Evolutionary conservation across 2,113 vertebrate genomes (phyloP), one percentile per base, ranked within the genome.

Genomic region (Clarias magur): DNA sequence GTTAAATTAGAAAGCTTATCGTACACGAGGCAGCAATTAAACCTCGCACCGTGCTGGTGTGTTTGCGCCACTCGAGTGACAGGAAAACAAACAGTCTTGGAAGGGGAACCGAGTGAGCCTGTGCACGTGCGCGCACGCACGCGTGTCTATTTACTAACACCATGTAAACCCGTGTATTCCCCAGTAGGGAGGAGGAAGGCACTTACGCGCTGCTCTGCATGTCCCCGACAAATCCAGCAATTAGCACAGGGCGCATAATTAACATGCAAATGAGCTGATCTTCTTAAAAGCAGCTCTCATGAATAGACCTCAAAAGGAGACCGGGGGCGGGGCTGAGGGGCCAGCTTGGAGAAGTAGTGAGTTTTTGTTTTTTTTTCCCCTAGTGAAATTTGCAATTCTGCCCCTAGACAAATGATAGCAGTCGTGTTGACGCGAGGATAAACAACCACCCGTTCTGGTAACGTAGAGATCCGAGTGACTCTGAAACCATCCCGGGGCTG

Each of bases 201-300:
- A 89, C 89, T 92, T 93, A 91, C 85, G 87, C 85, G 57, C 88
- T 11, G 84, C 92, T 89, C 90, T 85, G 89, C 78, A 85, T 82
- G 91, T 91, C 88, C 92, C 91, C 86, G 91, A 89, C 91, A 93
- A 95, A 95, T 95, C 94, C 92, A 93, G 94, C 93, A 96, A 95
- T 96, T 95, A 95, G 93, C 89, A 92, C 89, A 92, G 92, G 91
- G 94, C 90, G 90, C 93, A 94, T 95, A 95, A 96, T 96, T 95
- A 95, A 95, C 94, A 95, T 96, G 94, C 94, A 95, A 95, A 96
- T 95, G 93, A 94, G 94, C 88, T 93, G 93, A 94, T 95, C 93
- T 93, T 94, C 93, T 94, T 94, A 94, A 95, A 95, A 95, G 93
- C 93, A 34, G 82, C 88, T 91, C 92, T 83, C 84, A 91, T 88